Evolutionary conservation across 53 echinoderm and acorn worm genomes (phyloP).

Genomic region (Temnopleurus reevesii): DNA sequence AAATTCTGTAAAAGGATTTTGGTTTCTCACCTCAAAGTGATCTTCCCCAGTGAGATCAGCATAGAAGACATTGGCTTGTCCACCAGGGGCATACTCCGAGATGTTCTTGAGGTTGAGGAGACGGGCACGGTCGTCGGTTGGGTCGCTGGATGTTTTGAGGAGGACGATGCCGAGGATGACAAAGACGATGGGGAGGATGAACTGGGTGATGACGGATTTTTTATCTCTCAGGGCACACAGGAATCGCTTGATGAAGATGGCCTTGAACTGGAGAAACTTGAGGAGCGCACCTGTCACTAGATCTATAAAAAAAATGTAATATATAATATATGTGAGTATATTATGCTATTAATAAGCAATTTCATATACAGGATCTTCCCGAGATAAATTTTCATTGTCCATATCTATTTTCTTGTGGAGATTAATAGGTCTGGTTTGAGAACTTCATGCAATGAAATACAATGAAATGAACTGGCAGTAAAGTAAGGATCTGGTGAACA

Average conservation of each 20-base stretch:
- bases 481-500: too few relatives aligned
- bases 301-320: conserved; percentile 48
- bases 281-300: conserved; percentile 70
- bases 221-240: conserved; percentile 82
- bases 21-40: conserved; percentile 58
- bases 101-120: conserved; percentile 72
- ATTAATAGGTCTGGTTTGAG: too few relatives aligned
- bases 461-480: too few relatives aligned
- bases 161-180: conserved; percentile 83
- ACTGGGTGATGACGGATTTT: conserved; percentile 88
- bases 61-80: conserved; percentile 61
- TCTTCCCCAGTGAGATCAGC: conserved; percentile 71
- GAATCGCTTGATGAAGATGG: conserved; percentile 91
- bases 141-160: conserved; percentile 60
- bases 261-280: conserved; percentile 84
- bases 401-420: too few relatives aligned
- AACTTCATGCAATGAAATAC: too few relatives aligned
- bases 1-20: background rate
- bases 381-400: too few relatives aligned
- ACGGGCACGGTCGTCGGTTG: conserved; percentile 68
- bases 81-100: conserved; percentile 57
- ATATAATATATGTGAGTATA: background rate
- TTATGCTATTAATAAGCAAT: too few relatives aligned
- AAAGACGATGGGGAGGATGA: conserved; percentile 87
- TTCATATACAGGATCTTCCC: too few relatives aligned